Conservation (phyloP, 1,140 invertebrate species). For the Eriosoma lanigerum region DNA sequence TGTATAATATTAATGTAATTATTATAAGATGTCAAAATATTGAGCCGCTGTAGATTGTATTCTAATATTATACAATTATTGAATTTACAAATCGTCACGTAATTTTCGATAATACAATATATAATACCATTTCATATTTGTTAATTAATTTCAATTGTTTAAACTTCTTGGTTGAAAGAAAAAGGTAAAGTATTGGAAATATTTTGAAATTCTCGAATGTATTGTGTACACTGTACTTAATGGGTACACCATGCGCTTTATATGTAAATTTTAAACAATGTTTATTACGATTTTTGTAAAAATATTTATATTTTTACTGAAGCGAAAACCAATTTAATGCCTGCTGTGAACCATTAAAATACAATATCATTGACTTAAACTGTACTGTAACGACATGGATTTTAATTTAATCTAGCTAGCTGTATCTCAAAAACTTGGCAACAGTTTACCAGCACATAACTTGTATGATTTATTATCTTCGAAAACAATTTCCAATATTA, state of each 20-base stretch:
- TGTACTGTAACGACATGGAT: background rate
- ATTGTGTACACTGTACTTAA: background rate
- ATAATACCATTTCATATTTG: too few species aligned
- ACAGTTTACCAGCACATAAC: background rate
- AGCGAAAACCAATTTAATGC: background rate
- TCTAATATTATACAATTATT: too few species aligned
- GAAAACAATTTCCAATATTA: background rate
- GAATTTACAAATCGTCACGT: too few species aligned
- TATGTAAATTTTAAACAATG: background rate
- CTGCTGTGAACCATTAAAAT: constrained; percentile 15
- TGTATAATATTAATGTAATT: too few species aligned
- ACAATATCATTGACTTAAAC: background rate
- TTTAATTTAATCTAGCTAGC: background rate
- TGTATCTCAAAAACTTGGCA: constrained; percentile 17
- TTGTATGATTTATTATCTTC: background rate
- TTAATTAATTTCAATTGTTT: too few species aligned
- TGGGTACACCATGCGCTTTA: background rate
- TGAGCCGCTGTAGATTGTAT: too few species aligned
- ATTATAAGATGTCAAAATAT: too few species aligned
- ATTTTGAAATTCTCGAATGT: background rate
- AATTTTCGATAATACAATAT: too few species aligned
- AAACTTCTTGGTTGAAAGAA: too few species aligned
- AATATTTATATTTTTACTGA: constrained; percentile 6
- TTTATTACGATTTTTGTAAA: background rate
- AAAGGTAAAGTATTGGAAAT: background rate